Evolutionary conservation across 2,888 invertebrate genomes (phyloP).

Genomic region (Drosophila niveifrons): DNA sequence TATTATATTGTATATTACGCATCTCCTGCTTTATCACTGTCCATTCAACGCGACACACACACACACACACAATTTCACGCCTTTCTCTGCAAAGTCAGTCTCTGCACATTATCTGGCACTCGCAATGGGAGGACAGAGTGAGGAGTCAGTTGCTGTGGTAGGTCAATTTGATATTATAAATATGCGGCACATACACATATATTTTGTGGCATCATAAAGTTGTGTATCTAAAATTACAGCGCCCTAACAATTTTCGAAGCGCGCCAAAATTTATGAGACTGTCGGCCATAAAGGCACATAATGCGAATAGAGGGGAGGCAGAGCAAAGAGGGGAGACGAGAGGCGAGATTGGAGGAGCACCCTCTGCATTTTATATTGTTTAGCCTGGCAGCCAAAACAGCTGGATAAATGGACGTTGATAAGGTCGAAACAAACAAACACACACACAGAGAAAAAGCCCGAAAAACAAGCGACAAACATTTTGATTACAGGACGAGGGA

Average conservation of each 20-base stretch:
- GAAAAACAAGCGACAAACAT: conserved; percentile 30
- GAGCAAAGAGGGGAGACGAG: not conserved
- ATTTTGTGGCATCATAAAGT: conserved; percentile 80
- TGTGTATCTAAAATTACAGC: conserved; percentile 79
- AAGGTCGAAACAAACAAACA: conserved; percentile 42
- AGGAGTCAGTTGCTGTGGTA: conserved; percentile 14
- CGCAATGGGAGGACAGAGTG: conserved; percentile 39
- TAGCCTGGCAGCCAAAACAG: conserved; percentile 52
- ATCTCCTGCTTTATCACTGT: conserved; percentile 32
- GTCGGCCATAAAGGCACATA: conserved; percentile 46
- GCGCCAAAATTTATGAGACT: conserved; percentile 62
- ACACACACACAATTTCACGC: conserved; percentile 61
- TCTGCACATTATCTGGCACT: conserved; percentile 59
- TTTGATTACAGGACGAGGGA: conserved; percentile 61
- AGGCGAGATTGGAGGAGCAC: conserved; percentile 5
- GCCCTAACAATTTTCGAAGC: conserved; percentile 70
- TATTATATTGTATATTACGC: conserved; percentile 23
- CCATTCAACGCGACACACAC: conserved; percentile 31
- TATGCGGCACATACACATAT: conserved; percentile 67
- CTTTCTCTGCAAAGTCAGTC: conserved; percentile 45
- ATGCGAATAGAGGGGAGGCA: not conserved
- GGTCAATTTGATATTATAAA: conserved; percentile 80
- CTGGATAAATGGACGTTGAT: conserved; percentile 72
- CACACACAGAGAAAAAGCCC: conserved; percentile 7
- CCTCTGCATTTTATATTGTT: conserved; percentile 76